Conservation (phyloP, 2,113 vertebrate genomes). For the Hirundichthys speculiger region DNA sequence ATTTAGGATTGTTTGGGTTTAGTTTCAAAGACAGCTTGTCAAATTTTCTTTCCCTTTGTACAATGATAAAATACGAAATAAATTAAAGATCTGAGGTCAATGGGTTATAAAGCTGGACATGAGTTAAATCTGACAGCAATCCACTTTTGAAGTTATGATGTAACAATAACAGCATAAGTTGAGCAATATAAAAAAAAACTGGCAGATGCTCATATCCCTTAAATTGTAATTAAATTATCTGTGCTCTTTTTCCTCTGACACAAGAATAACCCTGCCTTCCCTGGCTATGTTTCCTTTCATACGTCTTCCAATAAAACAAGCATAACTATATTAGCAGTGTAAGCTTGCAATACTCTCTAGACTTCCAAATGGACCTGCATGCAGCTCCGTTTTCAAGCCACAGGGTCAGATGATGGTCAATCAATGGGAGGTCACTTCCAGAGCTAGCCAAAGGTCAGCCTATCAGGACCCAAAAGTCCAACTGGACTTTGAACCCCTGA, state of each 20-base stretch:
- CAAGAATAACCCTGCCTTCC: constrained; percentile 86
- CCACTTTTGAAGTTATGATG: constrained; percentile 30
- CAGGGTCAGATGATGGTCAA: constrained; percentile 82
- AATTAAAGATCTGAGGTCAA: constrained; percentile 26
- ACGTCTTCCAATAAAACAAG: constrained; percentile 89
- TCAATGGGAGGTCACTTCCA: constrained; percentile 77
- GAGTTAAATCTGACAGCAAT: constrained; percentile 32
- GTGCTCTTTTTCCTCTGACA: constrained; percentile 85
- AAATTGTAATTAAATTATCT: constrained; percentile 84
- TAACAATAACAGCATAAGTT: constrained; percentile 41
- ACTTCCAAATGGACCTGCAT: constrained; percentile 48
- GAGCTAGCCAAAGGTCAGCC: constrained; percentile 61
- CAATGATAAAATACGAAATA: constrained; percentile 13
- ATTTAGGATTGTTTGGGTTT: not conserved
- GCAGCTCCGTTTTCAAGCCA: constrained; percentile 60
- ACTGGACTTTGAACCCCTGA: constrained; percentile 50
- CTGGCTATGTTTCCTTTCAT: constrained; percentile 84
- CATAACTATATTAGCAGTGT: constrained; percentile 90
- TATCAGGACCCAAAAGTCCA: constrained; percentile 61
- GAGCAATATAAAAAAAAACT: constrained; percentile 43
- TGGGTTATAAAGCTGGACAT: constrained; percentile 39
- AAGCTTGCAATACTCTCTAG: constrained; percentile 86
- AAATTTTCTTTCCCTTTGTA: constrained; percentile 18
- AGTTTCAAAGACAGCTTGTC: constrained; percentile 22
- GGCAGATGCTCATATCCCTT: constrained; percentile 67